Evolutionary conservation across 2,888 invertebrate genomes (phyloP).

Genomic region (Drosophila lutescens): DNA sequence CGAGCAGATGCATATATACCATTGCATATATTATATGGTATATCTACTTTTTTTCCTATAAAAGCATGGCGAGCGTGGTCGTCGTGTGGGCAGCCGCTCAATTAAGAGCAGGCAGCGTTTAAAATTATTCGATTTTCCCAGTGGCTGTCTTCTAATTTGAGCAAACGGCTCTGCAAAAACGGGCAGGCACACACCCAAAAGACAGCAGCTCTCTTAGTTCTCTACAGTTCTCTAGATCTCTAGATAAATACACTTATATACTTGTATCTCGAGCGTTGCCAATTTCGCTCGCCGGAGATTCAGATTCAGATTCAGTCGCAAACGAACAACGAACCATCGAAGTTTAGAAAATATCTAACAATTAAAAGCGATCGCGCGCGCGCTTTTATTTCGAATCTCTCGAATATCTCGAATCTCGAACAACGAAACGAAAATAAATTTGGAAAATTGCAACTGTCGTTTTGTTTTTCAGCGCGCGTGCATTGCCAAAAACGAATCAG

Average conservation of each 20-base stretch:
- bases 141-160: constrained; percentile 68
- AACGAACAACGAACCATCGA: constrained; percentile 85
- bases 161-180: constrained; percentile 35
- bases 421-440: constrained; percentile 66
- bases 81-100: constrained; percentile 72
- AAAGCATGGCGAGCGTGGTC: constrained; percentile 65
- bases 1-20: constrained; percentile 15
- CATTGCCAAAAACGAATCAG: constrained; percentile 69
- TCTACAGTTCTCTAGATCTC: constrained; percentile 7
- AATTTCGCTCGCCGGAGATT: constrained; percentile 69
- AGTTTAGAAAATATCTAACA: constrained; percentile 78
- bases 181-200: constrained; percentile 14
- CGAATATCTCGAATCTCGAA: constrained; percentile 34
- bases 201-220: constrained; percentile 22
- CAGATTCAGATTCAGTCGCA: constrained; percentile 79
- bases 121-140: constrained; percentile 73
- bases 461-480: constrained; percentile 61
- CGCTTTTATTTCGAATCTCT: constrained; percentile 28
- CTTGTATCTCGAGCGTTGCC: constrained; percentile 53
- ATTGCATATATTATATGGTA: background rate
- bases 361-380: constrained; percentile 68
- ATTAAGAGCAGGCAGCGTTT: constrained; percentile 72
- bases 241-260: constrained; percentile 23
- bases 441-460: constrained; percentile 50
- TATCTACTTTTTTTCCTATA: constrained; percentile 15